Base-by-base conservation (phyloP, 2,113 vertebrate species). In the Forbesichthys papilliferus region DNA sequence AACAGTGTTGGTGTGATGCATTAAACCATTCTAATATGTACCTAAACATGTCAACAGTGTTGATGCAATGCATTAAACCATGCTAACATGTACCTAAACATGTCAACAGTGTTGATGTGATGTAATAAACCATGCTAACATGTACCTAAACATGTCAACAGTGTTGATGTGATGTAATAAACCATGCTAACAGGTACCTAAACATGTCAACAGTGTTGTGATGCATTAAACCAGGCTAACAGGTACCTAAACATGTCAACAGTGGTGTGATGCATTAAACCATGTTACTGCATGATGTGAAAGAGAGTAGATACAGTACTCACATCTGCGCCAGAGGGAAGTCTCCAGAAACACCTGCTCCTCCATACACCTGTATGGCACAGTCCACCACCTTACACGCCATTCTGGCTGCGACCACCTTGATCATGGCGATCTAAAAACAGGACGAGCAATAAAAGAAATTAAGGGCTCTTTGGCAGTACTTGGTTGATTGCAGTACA, bases 351-450 rank as follows among this genome's bases (percentile, higher is more conserved):
- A 98, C 88, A 0, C 96, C 96, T 1, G 94, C 96, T 0, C 86
- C 94, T 16, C 97, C 96, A 0, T 93, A 91, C 1, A 96, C 94
- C 85, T 98, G 97, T 61, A 98, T 95, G 42, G 96, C 93, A 51
- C 72, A 87, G 88, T 98, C 97, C 58, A 94, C 82, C 79, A 98
- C 95, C 66, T 90, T 93, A 75, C 96, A 95, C 47, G 89, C 93
- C 13, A 95, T 92, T 71, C 94, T 90, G 36, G 93, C 96, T 56
- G 95, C 95, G 7, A 88, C 94, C 68, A 98, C 96, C 78, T 98
- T 98, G 74, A 96, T 95, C 95, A 99, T 95, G 3, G 96, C 93
- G 53, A 98, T 93, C 96, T 98, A 77, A 11, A 9, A n/a, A 62
- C 5, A 4, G 71, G 3, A 49, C 4, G 66, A n/a, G 3, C 8